Conservation (phyloP, 2,113 vertebrate species). For the Gnathonemus echidnorhynchus region DNA sequence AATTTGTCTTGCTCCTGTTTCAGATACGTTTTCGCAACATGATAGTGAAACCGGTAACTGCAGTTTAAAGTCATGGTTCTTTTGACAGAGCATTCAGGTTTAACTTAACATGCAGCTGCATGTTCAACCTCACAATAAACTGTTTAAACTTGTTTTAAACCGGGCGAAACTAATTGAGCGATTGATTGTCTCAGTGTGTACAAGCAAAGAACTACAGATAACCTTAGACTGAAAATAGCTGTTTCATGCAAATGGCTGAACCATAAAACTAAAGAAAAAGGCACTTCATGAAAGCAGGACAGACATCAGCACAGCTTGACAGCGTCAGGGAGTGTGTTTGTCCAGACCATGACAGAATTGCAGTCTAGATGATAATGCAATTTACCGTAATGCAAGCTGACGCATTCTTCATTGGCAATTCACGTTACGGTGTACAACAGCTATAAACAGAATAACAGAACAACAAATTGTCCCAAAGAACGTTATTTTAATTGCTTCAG, state of each 20-base stretch:
- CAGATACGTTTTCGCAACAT: neutral
- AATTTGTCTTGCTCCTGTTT: neutral
- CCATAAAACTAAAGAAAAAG: neutral
- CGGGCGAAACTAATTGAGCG: neutral
- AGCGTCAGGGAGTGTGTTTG: neutral
- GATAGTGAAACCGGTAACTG: neutral
- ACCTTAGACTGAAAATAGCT: neutral
- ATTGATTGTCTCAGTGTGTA: neutral
- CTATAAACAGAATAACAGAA: neutral
- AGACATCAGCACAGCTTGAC: slow-evolving; percentile 9
- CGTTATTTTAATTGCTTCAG: neutral
- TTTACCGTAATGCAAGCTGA: neutral
- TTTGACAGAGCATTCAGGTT: neutral
- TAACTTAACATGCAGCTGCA: neutral
- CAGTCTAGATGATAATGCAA: neutral
- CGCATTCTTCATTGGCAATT: neutral
- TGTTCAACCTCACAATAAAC: neutral
- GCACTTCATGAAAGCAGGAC: neutral
- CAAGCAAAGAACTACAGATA: neutral
- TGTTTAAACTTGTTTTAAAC: neutral
- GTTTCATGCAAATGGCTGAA: neutral
- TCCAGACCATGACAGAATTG: neutral
- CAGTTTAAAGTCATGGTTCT: neutral
- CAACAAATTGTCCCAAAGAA: neutral
- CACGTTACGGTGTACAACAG: neutral